Conservation (phyloP, 1,140 invertebrate species). For the Armadillidium nasatum region DNA sequence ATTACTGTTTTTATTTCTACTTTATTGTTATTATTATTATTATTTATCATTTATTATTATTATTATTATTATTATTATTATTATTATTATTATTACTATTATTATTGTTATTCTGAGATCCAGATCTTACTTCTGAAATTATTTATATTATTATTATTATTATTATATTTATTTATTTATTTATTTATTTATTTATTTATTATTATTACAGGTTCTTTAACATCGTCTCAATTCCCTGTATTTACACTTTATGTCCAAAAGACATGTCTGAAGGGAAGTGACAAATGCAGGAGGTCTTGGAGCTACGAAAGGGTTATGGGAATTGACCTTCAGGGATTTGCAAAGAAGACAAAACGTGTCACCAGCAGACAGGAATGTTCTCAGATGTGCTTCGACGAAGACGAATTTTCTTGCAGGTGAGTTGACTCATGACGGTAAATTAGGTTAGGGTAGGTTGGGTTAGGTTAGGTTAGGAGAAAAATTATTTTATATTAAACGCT, state of each 20-base stretch:
- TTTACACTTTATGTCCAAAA: constrained; percentile 57
- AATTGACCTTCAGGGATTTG: constrained; percentile 46
- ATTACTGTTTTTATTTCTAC: no score
- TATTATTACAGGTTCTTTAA: constrained; percentile 48
- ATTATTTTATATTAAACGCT: no score
- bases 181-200: neutral
- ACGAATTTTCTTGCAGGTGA: constrained; percentile 53
- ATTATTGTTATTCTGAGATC: no score
- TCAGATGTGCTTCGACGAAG: constrained; percentile 52
- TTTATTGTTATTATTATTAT: no score
- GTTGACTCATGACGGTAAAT: constrained; percentile 24
- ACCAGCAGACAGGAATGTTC: constrained; percentile 50
- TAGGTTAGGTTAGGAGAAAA: no score
- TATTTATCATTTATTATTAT: no score
- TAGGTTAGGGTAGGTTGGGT: no score
- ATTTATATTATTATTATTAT: no score
- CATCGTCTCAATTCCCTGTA: constrained; percentile 55
- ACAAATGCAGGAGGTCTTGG: constrained; percentile 50
- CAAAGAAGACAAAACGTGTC: constrained; percentile 46
- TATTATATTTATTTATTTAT: no score
- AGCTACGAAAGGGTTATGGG: constrained; percentile 52
- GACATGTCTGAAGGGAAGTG: constrained; percentile 49
- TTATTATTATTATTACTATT: no score
- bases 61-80: no score
- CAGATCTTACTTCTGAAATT: no score